These are phyloP conservation scores for Semaprochilodus insignis DNA, from an alignment of 2,797 vertebrate species.

Conservation along the genomic window DNA sequence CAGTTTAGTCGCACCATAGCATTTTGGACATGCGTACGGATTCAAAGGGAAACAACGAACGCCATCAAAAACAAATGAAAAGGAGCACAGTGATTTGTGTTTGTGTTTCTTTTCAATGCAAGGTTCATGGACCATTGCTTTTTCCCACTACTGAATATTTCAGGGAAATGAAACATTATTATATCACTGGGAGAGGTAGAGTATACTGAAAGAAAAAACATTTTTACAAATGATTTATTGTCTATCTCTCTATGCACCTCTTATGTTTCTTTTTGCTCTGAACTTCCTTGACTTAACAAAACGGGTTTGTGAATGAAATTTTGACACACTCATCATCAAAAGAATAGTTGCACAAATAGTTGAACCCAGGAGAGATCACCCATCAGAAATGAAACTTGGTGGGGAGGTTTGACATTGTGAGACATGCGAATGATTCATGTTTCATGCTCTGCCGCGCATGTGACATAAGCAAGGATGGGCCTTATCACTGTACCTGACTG, in stretches of 20 bases:
- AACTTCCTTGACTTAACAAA: neutral
- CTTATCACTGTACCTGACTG: too few species aligned
- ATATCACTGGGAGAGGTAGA: neutral
- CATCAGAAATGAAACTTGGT: too few species aligned
- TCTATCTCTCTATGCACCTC: neutral
- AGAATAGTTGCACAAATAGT: too few species aligned
- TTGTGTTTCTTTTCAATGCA: constrained; percentile 35
- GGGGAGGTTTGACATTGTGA: too few species aligned
- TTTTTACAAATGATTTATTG: constrained; percentile 6
- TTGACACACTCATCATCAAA: too few species aligned
- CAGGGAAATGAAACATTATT: constrained; percentile 20
- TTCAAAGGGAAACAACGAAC: constrained; percentile 27
- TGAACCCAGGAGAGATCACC: too few species aligned
- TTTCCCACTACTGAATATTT: constrained; percentile 22
- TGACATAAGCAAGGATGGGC: too few species aligned
- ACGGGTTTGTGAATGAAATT: neutral
- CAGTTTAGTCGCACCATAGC: constrained; percentile 18
- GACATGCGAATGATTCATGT: too few species aligned
- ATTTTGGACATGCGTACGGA: constrained; percentile 36
- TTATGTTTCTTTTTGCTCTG: neutral
- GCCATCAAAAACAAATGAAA: constrained; percentile 48
- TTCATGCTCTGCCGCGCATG: too few species aligned
- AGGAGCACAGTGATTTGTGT: constrained; percentile 8
- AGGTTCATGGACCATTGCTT: constrained; percentile 5
- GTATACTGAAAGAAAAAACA: neutral